Conservation (phyloP, 1,140 invertebrate species). For the Portunus trituberculatus region DNA sequence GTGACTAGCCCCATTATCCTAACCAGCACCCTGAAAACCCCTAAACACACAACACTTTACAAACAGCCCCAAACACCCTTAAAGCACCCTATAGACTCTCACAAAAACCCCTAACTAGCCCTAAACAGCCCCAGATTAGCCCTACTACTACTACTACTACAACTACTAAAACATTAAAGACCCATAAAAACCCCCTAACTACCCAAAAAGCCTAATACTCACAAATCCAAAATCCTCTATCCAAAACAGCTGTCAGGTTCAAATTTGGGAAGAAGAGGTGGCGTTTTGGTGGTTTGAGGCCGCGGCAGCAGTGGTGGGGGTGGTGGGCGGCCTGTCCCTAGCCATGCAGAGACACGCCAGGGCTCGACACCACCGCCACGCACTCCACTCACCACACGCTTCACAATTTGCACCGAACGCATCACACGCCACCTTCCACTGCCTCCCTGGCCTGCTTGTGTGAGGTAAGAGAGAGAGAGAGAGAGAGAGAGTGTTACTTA, state of each 20-base stretch:
- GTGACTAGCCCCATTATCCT: not conserved
- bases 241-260: conserved; percentile 31
- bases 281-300: conserved; percentile 54
- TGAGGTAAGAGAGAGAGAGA: not conserved
- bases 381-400: not conserved
- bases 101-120: too few relatives aligned
- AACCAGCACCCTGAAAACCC: too few relatives aligned
- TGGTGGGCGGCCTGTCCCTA: conserved; percentile 8
- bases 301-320: conserved; percentile 25
- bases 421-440: not conserved
- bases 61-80: too few relatives aligned
- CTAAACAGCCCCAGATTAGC: too few relatives aligned
- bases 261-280: conserved; percentile 43
- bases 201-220: too few relatives aligned
- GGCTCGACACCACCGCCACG: not conserved
- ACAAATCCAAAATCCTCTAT: too few relatives aligned
- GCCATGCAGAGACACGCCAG: not conserved
- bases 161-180: too few relatives aligned
- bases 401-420: not conserved
- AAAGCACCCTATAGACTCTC: too few relatives aligned
- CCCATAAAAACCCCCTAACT: too few relatives aligned
- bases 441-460: not conserved
- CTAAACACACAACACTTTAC: too few relatives aligned
- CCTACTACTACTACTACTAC: too few relatives aligned
- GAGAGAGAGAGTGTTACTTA: too few relatives aligned